These are phyloP conservation scores for Calidris pygmaea DNA, from an alignment of 2,113 vertebrate genomes.

Conservation along the genomic window DNA sequence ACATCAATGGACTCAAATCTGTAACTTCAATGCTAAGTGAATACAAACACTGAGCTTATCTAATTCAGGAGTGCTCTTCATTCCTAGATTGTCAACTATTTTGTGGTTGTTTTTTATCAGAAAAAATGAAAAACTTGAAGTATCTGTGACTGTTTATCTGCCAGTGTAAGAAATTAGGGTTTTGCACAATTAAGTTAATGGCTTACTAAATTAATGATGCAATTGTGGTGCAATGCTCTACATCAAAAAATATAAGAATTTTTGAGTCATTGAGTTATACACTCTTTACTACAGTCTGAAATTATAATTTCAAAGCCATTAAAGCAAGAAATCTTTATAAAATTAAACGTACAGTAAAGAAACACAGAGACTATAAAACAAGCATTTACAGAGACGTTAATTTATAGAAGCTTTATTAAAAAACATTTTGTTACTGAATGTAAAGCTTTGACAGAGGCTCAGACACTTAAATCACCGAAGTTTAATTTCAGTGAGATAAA, in stretches of 20 bases:
- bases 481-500: not conserved
- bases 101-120: not conserved
- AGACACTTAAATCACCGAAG: not conserved
- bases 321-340: not conserved
- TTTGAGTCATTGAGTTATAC: not conserved
- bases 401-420: not conserved
- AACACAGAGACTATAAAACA: not conserved
- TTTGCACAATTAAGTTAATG: not conserved
- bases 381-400: not conserved
- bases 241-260: not conserved
- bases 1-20: not conserved
- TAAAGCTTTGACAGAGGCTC: not conserved
- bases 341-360: not conserved
- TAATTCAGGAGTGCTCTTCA: not conserved
- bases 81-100: not conserved
- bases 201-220: not conserved
- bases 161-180: not conserved
- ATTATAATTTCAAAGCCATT: conserved; percentile 8
- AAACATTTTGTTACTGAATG: not conserved
- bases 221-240: not conserved
- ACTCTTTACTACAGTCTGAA: not conserved
- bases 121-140: not conserved
- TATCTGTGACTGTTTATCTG: not conserved
- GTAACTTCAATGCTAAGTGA: accelerated
- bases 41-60: not conserved